Conservation (phyloP, 2,888 invertebrate species). For the Cataglyphis altisquamis region DNA sequence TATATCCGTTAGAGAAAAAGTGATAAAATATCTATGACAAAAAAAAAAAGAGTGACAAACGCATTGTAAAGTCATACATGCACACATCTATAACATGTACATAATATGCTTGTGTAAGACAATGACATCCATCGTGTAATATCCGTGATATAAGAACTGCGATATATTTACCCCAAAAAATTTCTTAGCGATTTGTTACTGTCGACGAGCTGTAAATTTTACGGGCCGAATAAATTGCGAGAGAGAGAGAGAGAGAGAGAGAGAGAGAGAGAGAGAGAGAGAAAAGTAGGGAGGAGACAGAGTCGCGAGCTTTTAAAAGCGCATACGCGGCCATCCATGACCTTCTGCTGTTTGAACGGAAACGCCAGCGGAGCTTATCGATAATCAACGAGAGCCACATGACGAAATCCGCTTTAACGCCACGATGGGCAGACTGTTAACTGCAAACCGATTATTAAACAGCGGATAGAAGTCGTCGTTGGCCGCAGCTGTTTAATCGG, state of each 20-base stretch:
- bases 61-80: not conserved
- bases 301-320: conserved; percentile 32
- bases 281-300: not conserved
- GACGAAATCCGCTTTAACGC: conserved; percentile 47
- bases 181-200: conserved; percentile 29
- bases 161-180: conserved; percentile 31
- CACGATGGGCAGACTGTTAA: conserved; percentile 45
- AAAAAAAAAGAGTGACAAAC: not conserved
- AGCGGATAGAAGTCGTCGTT: not conserved
- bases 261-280: not conserved
- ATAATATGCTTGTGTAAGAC: conserved; percentile 12
- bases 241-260: no score
- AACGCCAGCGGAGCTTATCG: conserved; percentile 13
- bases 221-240: conserved; percentile 11
- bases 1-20: not conserved
- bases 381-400: conserved; percentile 33
- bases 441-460: conserved; percentile 45
- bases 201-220: conserved; percentile 29
- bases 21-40: not conserved
- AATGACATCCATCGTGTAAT: conserved; percentile 26
- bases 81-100: not conserved
- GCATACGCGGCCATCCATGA: not conserved
- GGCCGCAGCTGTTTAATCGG: conserved; percentile 26
- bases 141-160: not conserved
- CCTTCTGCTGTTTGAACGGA: conserved; percentile 13